Conservation (phyloP, 2,113 vertebrate species). For the Eublepharis macularius region DNA sequence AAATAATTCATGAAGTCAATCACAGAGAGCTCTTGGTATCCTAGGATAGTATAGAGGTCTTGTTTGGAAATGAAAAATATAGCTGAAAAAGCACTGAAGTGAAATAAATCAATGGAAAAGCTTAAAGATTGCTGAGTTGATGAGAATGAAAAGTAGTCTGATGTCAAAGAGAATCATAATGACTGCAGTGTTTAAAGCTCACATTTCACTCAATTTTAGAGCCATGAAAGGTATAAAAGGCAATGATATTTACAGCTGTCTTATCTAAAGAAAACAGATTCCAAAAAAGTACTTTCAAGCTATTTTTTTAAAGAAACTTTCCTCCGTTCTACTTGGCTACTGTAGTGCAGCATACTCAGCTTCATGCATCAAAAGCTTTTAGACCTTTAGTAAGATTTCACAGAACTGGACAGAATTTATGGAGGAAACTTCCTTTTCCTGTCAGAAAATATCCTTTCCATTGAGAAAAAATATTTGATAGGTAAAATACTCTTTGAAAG, state of each 20-base stretch:
- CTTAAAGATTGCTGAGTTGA: slow-evolving; percentile 19
- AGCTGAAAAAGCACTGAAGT: slow-evolving; percentile 22
- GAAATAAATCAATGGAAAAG: slow-evolving; percentile 31
- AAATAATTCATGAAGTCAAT: slow-evolving; percentile 28
- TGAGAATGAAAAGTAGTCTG: slow-evolving; percentile 31
- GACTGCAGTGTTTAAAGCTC: neutral
- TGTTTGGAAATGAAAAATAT: neutral
- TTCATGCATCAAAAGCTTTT: neutral
- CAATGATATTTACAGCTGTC: slow-evolving; percentile 4
- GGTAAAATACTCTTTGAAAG: neutral
- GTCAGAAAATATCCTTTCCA: neutral
- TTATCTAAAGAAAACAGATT: slow-evolving; percentile 33
- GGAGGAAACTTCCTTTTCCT: neutral
- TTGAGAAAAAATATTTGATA: slow-evolving; percentile 13
- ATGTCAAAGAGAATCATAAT: slow-evolving; percentile 14
- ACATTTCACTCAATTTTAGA: slow-evolving; percentile 41
- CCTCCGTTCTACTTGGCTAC: neutral
- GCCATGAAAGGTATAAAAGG: slow-evolving; percentile 9
- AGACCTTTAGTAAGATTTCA: neutral
- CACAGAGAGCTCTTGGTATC: neutral
- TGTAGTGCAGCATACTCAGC: neutral
- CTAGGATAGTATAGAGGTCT: slow-evolving; percentile 7
- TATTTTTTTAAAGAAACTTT: neutral
- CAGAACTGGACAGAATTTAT: neutral
- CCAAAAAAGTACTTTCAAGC: neutral